Evolutionary conservation across 30 jellyfish, hydroid and myxozoan genomes (phyloP).

Genomic region (Nemopilema nomurai): DNA sequence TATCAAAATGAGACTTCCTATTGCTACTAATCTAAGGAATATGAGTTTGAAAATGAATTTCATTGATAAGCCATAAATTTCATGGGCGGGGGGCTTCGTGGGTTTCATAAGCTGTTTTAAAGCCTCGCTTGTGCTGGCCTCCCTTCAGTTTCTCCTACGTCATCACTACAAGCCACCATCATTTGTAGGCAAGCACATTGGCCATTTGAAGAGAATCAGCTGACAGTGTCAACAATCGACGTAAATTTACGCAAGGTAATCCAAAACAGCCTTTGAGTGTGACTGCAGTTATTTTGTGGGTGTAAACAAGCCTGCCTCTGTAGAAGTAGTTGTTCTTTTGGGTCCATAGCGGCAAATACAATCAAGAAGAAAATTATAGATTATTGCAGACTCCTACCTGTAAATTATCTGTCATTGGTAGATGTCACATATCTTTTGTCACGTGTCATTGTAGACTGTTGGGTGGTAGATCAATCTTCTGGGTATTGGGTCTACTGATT

Average conservation of each 20-base stretch:
- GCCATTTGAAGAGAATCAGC: background rate
- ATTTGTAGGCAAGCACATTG: background rate
- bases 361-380: background rate
- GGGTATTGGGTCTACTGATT: too few relatives aligned
- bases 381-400: background rate
- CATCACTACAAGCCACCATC: background rate
- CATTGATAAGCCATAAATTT: too few relatives aligned
- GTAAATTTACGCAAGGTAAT: background rate
- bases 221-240: background rate
- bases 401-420: background rate
- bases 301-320: background rate
- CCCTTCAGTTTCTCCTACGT: too few relatives aligned
- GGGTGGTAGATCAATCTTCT: too few relatives aligned
- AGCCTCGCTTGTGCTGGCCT: too few relatives aligned
- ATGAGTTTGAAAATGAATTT: too few relatives aligned
- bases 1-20: too few relatives aligned
- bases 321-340: background rate
- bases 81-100: too few relatives aligned
- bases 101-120: too few relatives aligned
- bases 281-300: background rate
- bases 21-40: too few relatives aligned
- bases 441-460: too few relatives aligned
- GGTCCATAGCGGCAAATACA: background rate
- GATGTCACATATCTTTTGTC: too few relatives aligned
- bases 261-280: background rate